phyloP scores from a whole-genome alignment of 2,113 vertebrate genomes.

The Lophius piscatorius region DNA sequence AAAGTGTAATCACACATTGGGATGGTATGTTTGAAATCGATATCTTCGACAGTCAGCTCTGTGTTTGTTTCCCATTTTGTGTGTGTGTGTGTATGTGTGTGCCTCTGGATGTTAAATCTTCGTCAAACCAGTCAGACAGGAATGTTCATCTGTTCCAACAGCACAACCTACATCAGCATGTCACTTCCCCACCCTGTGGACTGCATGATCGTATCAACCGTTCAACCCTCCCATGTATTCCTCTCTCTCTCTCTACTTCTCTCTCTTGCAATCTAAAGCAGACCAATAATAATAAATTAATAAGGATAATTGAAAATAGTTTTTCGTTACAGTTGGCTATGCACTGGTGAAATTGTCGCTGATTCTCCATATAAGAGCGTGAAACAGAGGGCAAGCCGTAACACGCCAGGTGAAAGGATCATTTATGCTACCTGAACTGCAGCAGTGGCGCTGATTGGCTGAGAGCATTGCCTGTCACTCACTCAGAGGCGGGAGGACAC shows the following conservation, averaged over 20 bases:
- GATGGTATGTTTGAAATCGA: too few relatives aligned
- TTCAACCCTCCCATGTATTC: background rate
- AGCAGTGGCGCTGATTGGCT: slow-evolving; percentile 45
- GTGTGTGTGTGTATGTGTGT: slow-evolving; percentile 1
- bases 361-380: background rate
- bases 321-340: too few relatives aligned
- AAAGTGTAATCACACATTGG: too few relatives aligned
- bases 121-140: slow-evolving; percentile 65
- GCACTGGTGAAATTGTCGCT: background rate
- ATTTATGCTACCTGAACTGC: slow-evolving; percentile 11
- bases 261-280: background rate
- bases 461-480: slow-evolving; percentile 41
- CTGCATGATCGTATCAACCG: background rate
- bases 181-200: background rate
- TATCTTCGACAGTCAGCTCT: too few relatives aligned
- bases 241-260: background rate
- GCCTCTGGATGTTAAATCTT: background rate
- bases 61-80: background rate
- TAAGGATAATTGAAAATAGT: too few relatives aligned
- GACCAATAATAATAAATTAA: too few relatives aligned
- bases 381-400: slow-evolving; percentile 21
- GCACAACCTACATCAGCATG: background rate
- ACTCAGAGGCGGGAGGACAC: background rate
- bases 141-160: slow-evolving; percentile 6
- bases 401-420: slow-evolving; percentile 27